Percentiles rank a stretch among this genome's conserved stretches.
Conservation (phyloP, 2,113 vertebrate genomes). For the Mirza zaza region DNA sequence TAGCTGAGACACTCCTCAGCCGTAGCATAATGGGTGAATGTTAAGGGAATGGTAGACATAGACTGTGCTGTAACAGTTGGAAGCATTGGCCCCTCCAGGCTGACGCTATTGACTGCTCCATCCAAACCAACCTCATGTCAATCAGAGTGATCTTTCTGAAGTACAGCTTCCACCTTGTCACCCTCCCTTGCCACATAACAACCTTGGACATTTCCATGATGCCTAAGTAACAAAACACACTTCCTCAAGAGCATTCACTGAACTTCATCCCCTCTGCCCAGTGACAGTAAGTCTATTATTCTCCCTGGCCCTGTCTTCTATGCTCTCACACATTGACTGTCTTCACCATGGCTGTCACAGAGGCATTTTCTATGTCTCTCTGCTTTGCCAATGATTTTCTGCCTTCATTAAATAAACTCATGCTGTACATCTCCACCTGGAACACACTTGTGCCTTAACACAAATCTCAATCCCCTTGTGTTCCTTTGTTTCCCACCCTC, state of each 20-base stretch:
- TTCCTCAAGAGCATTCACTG: neutral
- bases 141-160: neutral
- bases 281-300: neutral
- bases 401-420: neutral
- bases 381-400: neutral
- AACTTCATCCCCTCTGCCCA: neutral
- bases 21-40: neutral
- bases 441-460: neutral
- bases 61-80: neutral
- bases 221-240: neutral
- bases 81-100: neutral
- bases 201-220: neutral
- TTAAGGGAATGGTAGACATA: neutral
- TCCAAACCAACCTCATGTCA: neutral
- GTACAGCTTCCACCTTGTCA: neutral
- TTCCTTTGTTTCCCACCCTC: neutral
- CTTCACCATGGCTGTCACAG: neutral
- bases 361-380: neutral
- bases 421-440: neutral
- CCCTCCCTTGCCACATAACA: neutral
- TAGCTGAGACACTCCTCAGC: neutral
- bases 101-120: neutral
- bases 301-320: neutral
- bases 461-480: neutral
- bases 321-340: neutral